Percentiles rank a stretch among this genome's conserved stretches.
These are phyloP conservation scores for Brachyistius frenatus DNA, from an alignment of 2,113 vertebrate genomes.

Conservation along the genomic window DNA sequence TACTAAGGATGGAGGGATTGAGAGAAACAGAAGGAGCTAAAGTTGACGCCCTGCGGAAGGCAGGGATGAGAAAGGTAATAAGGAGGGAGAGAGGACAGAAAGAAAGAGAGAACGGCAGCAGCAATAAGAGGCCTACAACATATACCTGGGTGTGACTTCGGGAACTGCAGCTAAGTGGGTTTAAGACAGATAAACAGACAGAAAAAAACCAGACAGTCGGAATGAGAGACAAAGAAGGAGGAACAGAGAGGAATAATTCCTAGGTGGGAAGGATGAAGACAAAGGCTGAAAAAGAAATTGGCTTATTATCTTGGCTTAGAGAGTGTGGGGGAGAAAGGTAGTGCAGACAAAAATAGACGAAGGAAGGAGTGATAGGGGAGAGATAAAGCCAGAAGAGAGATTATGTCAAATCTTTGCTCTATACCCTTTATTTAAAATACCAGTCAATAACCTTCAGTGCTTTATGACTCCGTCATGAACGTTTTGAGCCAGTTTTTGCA, in stretches of 20 bases:
- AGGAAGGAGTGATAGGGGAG: conserved; percentile 55
- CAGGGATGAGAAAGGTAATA: conserved; percentile 76
- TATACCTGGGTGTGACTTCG: conserved; percentile 72
- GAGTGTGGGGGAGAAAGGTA: conserved; percentile 48
- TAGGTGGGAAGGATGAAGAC: conserved; percentile 66
- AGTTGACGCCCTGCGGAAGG: conserved; percentile 70
- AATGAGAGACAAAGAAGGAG: conserved; percentile 67
- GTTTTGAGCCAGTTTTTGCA: conserved; percentile 17
- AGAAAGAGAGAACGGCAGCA: conserved; percentile 31
- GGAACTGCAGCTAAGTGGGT: conserved; percentile 78
- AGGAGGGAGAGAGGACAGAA: conserved; percentile 43
- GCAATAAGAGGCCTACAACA: conserved; percentile 72
- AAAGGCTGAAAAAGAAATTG: conserved; percentile 71
- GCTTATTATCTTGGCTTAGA: conserved; percentile 79
- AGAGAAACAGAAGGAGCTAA: conserved; percentile 69
- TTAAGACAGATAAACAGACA: conserved; percentile 78
- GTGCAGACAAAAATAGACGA: conserved; percentile 59
- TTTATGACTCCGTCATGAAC: conserved; percentile 63
- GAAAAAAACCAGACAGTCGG: conserved; percentile 48
- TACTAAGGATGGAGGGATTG: conserved; percentile 70
- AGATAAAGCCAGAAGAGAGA: conserved; percentile 47
- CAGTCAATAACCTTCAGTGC: conserved; percentile 70
- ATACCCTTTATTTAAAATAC: conserved; percentile 68
- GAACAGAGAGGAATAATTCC: conserved; percentile 66
- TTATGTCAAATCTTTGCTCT: conserved; percentile 69